Conservation (phyloP, 2,888 invertebrate genomes). For the Lasioglossum morio region DNA sequence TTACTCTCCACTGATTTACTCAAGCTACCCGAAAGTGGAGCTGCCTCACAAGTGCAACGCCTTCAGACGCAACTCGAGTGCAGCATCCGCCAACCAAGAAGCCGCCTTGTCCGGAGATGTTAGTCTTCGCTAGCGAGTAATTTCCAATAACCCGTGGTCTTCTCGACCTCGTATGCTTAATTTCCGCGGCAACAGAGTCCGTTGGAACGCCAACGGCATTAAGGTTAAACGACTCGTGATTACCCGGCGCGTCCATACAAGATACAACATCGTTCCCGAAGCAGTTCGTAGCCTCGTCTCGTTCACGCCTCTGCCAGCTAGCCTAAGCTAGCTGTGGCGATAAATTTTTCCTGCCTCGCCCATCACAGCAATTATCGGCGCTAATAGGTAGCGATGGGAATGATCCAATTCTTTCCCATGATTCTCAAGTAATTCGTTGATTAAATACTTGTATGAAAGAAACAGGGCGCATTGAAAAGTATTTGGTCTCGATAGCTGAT, state of each 20-base stretch:
- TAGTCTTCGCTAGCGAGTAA: not conserved
- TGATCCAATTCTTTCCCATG: not conserved
- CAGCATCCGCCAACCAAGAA: not conserved
- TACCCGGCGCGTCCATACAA: constrained; percentile 28
- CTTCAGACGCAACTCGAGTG: not conserved
- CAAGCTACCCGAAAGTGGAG: not conserved
- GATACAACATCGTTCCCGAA: constrained; percentile 19
- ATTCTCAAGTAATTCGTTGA: not conserved
- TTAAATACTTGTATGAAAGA: not conserved
- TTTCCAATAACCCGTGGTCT: constrained; percentile 9
- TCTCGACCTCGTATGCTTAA: constrained; percentile 26
- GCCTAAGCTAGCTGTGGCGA: constrained; percentile 26
- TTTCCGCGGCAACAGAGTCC: not conserved
- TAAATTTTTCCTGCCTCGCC: constrained; percentile 48
- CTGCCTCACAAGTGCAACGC: not conserved
- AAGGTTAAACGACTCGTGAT: constrained; percentile 50
- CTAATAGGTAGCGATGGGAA: constrained; percentile 62
- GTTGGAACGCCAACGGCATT: constrained; percentile 17
- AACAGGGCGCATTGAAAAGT: not conserved
- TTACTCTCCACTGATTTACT: not conserved
- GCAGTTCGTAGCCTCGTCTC: constrained; percentile 11
- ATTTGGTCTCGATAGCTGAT: no score
- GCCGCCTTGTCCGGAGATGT: not conserved
- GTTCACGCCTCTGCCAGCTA: constrained; percentile 40
- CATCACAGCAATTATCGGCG: constrained; percentile 60